Conservation (phyloP, 35 echinoderm and acorn worm genomes). For the Chiridota heheva region DNA sequence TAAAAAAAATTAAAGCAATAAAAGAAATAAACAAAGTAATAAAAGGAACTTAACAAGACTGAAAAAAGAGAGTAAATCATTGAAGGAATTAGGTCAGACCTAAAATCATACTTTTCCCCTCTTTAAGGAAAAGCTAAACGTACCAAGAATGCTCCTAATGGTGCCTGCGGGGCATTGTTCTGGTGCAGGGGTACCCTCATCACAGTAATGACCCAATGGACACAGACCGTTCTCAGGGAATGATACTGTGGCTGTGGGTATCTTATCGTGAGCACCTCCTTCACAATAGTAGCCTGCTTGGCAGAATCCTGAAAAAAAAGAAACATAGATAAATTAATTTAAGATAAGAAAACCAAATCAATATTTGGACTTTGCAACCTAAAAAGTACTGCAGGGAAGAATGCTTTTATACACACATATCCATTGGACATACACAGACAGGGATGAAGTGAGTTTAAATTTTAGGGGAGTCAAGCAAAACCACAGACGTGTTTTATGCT, state of each 20-base stretch:
- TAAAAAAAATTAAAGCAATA: too few species aligned
- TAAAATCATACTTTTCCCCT: too few species aligned
- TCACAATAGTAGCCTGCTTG: constrained; percentile 84
- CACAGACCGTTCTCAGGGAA: constrained; percentile 80
- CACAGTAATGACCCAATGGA: constrained; percentile 86
- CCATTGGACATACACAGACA: background rate
- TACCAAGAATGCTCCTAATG: constrained; percentile 70
- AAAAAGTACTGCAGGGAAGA: background rate
- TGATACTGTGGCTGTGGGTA: constrained; percentile 40
- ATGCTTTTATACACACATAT: background rate
- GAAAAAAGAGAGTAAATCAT: too few species aligned
- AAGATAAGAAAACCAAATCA: background rate
- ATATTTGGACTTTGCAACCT: background rate
- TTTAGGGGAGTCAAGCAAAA: too few species aligned
- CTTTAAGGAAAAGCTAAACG: too few species aligned
- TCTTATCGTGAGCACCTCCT: constrained; percentile 56
- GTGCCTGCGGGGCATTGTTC: constrained; percentile 82
- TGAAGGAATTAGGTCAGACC: too few species aligned
- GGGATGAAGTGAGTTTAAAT: too few species aligned
- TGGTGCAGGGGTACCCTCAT: constrained; percentile 79
- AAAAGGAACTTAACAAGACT: too few species aligned
- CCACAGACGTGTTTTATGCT: too few species aligned
- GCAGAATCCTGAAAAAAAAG: constrained; percentile 62
- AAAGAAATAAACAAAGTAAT: too few species aligned
- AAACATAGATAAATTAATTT: background rate